phyloP scores from a whole-genome alignment of 2,888 invertebrate genomes.

The Willowsia nigromaculata region DNA sequence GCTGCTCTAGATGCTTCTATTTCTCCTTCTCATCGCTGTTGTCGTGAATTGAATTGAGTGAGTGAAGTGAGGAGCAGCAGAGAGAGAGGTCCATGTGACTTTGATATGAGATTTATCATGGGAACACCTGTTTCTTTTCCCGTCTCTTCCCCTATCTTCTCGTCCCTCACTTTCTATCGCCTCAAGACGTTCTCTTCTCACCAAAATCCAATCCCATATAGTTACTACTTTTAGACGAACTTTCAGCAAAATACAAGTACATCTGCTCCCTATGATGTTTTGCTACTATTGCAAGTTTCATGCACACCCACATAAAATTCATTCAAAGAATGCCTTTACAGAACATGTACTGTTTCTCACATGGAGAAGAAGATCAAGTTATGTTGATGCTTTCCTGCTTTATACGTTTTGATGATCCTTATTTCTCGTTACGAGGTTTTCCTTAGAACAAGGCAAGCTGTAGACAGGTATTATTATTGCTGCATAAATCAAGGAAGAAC shows the following conservation, averaged over 20 bases:
- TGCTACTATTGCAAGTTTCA: too few relatives aligned
- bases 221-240: too few relatives aligned
- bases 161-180: neutral
- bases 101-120: slow-evolving; percentile 72
- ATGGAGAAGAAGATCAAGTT: neutral
- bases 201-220: slow-evolving; percentile 34
- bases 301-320: neutral
- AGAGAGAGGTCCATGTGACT: slow-evolving; percentile 63
- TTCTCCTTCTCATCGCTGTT: neutral
- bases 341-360: too few relatives aligned
- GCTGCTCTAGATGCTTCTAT: neutral
- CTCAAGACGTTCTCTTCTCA: slow-evolving; percentile 16
- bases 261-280: too few relatives aligned
- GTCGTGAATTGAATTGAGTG: slow-evolving; percentile 53
- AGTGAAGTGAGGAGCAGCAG: slow-evolving; percentile 42
- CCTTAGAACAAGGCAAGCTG: slow-evolving; percentile 11
- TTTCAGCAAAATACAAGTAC: too few relatives aligned
- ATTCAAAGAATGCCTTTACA: neutral
- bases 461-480: slow-evolving; percentile 36
- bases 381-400: neutral
- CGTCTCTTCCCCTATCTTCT: slow-evolving; percentile 33
- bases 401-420: neutral
- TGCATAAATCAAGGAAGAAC: slow-evolving; percentile 16
- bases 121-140: slow-evolving; percentile 71
- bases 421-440: neutral